A percentile compares a stretch with the other conserved stretches of the same genome.
These are phyloP conservation scores for Hemiscyllium ocellatum DNA, from an alignment of 2,113 vertebrate genomes.

Conservation along the genomic window DNA sequence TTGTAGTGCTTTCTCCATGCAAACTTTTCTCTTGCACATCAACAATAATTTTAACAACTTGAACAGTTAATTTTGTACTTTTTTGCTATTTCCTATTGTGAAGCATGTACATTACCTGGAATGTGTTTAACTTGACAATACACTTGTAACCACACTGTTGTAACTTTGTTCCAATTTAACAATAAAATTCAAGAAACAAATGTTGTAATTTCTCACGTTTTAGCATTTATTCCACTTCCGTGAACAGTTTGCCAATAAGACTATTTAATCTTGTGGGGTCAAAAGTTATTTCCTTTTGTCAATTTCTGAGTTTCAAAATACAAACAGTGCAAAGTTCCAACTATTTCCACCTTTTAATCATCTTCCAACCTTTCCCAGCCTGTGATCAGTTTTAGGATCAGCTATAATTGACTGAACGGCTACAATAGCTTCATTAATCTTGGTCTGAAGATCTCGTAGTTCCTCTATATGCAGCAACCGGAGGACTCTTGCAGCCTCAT, in stretches of 20 bases:
- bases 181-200: neutral
- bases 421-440: slow-evolving; percentile 94
- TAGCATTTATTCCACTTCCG: neutral
- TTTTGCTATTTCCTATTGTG: slow-evolving; percentile 3
- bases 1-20: neutral
- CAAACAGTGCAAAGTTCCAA: neutral
- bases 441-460: slow-evolving; percentile 89
- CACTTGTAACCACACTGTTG: neutral
- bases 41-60: neutral
- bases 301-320: neutral
- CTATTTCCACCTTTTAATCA: slow-evolving; percentile 52
- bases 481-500: slow-evolving; percentile 87
- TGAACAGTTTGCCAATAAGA: neutral
- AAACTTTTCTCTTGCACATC: neutral
- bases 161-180: slow-evolving; percentile 30
- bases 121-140: neutral
- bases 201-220: neutral
- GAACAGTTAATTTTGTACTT: slow-evolving; percentile 28
- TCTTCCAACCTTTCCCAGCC: slow-evolving; percentile 95
- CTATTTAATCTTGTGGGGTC: neutral
- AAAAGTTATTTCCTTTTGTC: neutral
- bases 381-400: slow-evolving; percentile 94
- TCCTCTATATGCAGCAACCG: slow-evolving; percentile 94
- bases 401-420: slow-evolving; percentile 95
- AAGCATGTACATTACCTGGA: slow-evolving; percentile 1